Evolutionary conservation across 2,888 invertebrate species (phyloP).

Genomic region (Clanis bilineata): DNA sequence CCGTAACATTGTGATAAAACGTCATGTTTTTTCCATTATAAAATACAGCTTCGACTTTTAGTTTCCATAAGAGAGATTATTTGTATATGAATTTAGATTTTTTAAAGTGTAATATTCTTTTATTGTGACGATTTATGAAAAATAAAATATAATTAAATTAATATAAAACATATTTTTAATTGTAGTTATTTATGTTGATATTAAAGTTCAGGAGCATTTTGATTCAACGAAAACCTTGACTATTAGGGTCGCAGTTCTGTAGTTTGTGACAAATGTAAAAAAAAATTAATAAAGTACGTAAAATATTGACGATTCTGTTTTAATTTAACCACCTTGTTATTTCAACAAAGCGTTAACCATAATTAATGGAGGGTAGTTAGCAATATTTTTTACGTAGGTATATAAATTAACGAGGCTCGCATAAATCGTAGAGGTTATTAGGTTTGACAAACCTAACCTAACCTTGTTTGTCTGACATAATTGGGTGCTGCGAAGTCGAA

Average conservation of each 20-base stretch:
- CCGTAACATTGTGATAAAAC: conserved; percentile 81
- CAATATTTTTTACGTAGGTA: no score
- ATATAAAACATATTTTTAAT: conserved; percentile 63
- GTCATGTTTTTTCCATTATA: conserved; percentile 76
- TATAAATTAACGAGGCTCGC: background rate
- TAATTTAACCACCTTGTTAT: conserved; percentile 21
- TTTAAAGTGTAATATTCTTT: conserved; percentile 66
- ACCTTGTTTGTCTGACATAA: no score
- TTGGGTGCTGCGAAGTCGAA: no score
- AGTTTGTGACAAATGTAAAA: conserved; percentile 76
- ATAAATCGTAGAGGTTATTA: no score
- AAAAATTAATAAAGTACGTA: conserved; percentile 76
- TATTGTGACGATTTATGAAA: conserved; percentile 70
- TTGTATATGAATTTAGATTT: conserved; percentile 79
- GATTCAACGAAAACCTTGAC: conserved; percentile 71
- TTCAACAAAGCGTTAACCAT: background rate
- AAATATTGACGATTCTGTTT: conserved; percentile 45
- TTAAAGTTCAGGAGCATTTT: conserved; percentile 71
- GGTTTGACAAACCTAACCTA: no score
- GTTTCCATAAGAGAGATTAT: conserved; percentile 77
- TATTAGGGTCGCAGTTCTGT: conserved; percentile 77
- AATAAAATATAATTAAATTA: conserved; percentile 43
- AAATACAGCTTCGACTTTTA: conserved; percentile 67
- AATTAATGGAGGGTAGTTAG: no score
- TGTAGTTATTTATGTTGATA: conserved; percentile 74